Conservation (phyloP, 1,140 invertebrate genomes). For the Drosophila yakuba region DNA sequence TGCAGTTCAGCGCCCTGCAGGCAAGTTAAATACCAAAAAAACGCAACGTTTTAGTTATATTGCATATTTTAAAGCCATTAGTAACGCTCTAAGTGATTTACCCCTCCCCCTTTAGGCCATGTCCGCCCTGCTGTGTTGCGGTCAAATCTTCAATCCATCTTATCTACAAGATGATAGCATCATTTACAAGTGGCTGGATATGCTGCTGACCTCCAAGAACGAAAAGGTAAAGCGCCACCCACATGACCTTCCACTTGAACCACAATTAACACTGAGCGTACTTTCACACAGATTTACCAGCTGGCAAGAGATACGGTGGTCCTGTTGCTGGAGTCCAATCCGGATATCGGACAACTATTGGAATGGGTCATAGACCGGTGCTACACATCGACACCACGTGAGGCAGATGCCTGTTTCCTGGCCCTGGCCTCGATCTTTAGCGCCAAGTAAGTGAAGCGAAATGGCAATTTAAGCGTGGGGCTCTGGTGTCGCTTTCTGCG, state of each 20-base stretch:
- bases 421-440: conserved; percentile 98
- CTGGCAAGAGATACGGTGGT: conserved; percentile 97
- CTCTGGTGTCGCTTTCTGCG: conserved; percentile 13
- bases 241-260: not conserved
- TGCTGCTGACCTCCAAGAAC: conserved; percentile 94
- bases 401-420: conserved; percentile 97
- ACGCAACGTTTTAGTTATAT: no score
- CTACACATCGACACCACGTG: conserved; percentile 94
- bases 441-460: conserved; percentile 89
- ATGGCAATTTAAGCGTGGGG: conserved; percentile 1
- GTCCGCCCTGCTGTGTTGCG: conserved; percentile 97
- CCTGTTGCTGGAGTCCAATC: conserved; percentile 97
- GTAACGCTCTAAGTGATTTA: no score
- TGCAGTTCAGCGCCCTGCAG: conserved; percentile 90
- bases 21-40: conserved; percentile 86
- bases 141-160: conserved; percentile 95
- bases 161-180: conserved; percentile 95
- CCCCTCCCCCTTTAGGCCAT: conserved; percentile 89
- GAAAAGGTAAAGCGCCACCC: conserved; percentile 89
- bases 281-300: conserved; percentile 92
- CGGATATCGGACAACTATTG: conserved; percentile 95
- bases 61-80: not conserved
- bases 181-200: conserved; percentile 97
- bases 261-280: conserved; percentile 4
- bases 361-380: conserved; percentile 99